Percentiles rank a stretch among this genome's conserved stretches.
These are phyloP conservation scores for Rhizoglyphus robini DNA, from an alignment of 1,140 invertebrate genomes.

Conservation along the genomic window DNA sequence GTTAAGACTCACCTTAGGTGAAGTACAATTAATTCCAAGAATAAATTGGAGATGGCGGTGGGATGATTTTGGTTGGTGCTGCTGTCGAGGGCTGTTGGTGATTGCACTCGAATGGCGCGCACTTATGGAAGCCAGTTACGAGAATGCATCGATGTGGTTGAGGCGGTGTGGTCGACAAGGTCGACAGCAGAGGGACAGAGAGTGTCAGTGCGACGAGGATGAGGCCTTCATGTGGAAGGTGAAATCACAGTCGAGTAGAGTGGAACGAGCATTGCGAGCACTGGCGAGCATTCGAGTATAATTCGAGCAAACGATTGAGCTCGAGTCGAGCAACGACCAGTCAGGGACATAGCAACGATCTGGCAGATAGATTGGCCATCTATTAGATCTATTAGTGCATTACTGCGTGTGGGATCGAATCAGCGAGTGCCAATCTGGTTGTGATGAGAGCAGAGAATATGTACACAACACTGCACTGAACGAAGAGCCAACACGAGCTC, in stretches of 20 bases:
- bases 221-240: not conserved
- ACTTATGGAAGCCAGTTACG: not conserved
- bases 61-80: not conserved
- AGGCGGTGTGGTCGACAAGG: no score
- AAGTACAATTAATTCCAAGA: not conserved
- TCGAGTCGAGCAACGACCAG: not conserved
- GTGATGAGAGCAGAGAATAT: not conserved
- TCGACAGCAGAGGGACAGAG: not conserved
- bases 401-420: not conserved
- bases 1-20: no score
- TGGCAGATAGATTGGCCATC: conserved; percentile 10
- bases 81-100: not conserved
- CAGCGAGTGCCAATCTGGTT: conserved; percentile 8
- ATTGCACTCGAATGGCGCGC: not conserved
- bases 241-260: not conserved
- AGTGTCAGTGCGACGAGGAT: no score
- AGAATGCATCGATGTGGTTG: not conserved
- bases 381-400: conserved; percentile 4
- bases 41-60: not conserved
- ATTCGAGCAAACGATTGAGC: not conserved
- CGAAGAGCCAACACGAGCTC: not conserved
- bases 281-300: not conserved
- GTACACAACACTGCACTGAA: not conserved
- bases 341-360: conserved; percentile 5
- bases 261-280: not conserved